A percentile compares a stretch with the other conserved stretches of the same genome.
phyloP scores from a whole-genome alignment of 2,888 invertebrate species.

The Unio pictorum region DNA sequence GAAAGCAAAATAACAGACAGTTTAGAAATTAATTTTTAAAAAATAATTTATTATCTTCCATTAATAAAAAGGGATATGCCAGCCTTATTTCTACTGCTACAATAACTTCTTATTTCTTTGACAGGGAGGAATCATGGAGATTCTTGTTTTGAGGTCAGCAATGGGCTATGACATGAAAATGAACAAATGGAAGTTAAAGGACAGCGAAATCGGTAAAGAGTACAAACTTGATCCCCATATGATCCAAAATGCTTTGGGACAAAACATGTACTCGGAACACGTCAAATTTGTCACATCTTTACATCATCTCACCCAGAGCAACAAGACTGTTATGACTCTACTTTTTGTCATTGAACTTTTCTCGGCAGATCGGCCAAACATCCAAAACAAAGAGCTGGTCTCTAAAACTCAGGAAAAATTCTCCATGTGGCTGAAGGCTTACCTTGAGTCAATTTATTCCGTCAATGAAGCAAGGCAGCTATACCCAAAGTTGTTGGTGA shows the following conservation, averaged over 20 bases:
- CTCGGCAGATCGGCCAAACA: conserved; percentile 69
- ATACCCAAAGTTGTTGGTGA: conserved; percentile 71
- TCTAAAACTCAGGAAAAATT: conserved; percentile 75
- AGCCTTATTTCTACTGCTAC: background rate
- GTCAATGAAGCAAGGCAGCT: conserved; percentile 85
- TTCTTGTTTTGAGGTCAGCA: conserved; percentile 72
- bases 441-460: conserved; percentile 80
- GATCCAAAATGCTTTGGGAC: conserved; percentile 49
- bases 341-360: conserved; percentile 72
- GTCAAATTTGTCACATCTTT: conserved; percentile 70
- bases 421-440: conserved; percentile 86
- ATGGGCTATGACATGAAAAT: conserved; percentile 68
- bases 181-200: conserved; percentile 50
- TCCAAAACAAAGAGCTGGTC: conserved; percentile 62
- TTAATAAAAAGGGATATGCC: background rate
- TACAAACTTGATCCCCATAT: conserved; percentile 45
- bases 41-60: no score
- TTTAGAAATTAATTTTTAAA: no score
- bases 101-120: conserved; percentile 11
- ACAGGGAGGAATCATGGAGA: conserved; percentile 71
- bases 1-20: no score
- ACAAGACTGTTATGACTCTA: conserved; percentile 70
- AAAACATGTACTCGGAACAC: conserved; percentile 70
- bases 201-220: conserved; percentile 21
- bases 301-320: conserved; percentile 69